phyloP scores from a whole-genome alignment of 2,888 invertebrate species.

The Aphelenchoides bicaudatus region DNA sequence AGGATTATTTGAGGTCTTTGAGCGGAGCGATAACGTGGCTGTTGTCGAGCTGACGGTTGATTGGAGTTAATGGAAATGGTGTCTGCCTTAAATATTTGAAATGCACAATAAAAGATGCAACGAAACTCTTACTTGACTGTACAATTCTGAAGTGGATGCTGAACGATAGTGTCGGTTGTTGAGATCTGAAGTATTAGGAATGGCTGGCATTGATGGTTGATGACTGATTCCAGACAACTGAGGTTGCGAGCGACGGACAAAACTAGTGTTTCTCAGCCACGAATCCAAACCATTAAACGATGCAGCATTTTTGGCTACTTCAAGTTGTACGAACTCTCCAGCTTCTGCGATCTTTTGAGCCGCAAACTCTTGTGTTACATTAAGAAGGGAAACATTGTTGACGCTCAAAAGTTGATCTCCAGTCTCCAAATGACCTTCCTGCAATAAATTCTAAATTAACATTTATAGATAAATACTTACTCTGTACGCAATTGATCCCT shows the following conservation, averaged over 20 bases:
- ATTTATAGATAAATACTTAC: slow-evolving; percentile 56
- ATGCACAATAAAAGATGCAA: neutral
- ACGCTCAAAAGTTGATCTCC: slow-evolving; percentile 95
- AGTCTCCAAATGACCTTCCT: slow-evolving; percentile 87
- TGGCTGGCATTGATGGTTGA: too few relatives aligned
- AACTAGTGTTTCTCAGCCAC: slow-evolving; percentile 25
- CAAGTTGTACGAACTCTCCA: slow-evolving; percentile 84
- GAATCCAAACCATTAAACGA: slow-evolving; percentile 89
- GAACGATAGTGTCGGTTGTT: slow-evolving; percentile 38
- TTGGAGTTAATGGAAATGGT: slow-evolving; percentile 23
- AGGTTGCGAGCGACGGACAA: neutral
- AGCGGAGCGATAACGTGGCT: slow-evolving; percentile 12
- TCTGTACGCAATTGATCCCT: slow-evolving; percentile 68
- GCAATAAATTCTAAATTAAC: slow-evolving; percentile 35
- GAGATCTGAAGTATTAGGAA: too few relatives aligned
- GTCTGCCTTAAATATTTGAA: slow-evolving; percentile 24
- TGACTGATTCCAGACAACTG: neutral
- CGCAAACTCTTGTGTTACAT: slow-evolving; percentile 76
- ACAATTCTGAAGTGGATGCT: slow-evolving; percentile 47
- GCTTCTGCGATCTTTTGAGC: slow-evolving; percentile 92
- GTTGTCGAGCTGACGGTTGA: slow-evolving; percentile 1
- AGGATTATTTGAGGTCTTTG: slow-evolving; percentile 8
- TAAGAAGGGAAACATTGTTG: slow-evolving; percentile 88
- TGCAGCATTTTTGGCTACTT: slow-evolving; percentile 96
- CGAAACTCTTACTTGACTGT: slow-evolving; percentile 21